Conservation (phyloP, 2,888 invertebrate genomes). For the Priocnemis perturbator region DNA sequence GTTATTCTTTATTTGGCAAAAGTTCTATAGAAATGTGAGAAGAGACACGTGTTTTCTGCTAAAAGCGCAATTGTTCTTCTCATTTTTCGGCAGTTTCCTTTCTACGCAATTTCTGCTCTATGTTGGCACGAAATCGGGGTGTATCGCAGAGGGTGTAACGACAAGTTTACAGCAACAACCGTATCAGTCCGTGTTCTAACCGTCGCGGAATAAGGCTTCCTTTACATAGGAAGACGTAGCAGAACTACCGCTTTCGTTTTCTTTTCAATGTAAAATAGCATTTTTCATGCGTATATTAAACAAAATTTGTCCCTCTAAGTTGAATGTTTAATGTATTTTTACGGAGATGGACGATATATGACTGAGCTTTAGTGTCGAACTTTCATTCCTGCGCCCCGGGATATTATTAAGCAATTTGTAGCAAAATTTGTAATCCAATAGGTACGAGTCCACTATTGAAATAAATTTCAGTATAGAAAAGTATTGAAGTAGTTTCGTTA, state of each 20-base stretch:
- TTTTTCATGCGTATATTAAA: background rate
- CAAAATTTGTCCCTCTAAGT: slow-evolving; percentile 1
- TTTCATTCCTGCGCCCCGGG: too few relatives aligned
- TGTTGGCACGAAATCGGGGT: too few relatives aligned
- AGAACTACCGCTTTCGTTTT: background rate
- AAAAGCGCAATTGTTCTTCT: background rate
- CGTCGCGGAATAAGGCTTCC: background rate
- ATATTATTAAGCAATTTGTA: too few relatives aligned
- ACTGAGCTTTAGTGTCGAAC: too few relatives aligned
- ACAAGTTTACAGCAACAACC: too few relatives aligned
- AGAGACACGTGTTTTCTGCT: background rate
- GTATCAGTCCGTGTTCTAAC: background rate
- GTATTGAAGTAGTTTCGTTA: background rate
- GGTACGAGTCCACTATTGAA: too few relatives aligned
- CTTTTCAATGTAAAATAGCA: background rate
- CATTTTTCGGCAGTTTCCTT: background rate
- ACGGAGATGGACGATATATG: too few relatives aligned
- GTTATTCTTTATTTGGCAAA: background rate
- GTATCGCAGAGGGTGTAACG: background rate
- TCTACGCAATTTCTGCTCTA: too few relatives aligned
- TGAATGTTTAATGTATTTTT: background rate
- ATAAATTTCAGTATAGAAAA: too few relatives aligned
- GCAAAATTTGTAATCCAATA: too few relatives aligned
- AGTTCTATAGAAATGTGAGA: too few relatives aligned
- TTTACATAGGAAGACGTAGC: too few relatives aligned